Conservation (phyloP, 2,888 invertebrate genomes). For the Chloroclysta siterata region DNA sequence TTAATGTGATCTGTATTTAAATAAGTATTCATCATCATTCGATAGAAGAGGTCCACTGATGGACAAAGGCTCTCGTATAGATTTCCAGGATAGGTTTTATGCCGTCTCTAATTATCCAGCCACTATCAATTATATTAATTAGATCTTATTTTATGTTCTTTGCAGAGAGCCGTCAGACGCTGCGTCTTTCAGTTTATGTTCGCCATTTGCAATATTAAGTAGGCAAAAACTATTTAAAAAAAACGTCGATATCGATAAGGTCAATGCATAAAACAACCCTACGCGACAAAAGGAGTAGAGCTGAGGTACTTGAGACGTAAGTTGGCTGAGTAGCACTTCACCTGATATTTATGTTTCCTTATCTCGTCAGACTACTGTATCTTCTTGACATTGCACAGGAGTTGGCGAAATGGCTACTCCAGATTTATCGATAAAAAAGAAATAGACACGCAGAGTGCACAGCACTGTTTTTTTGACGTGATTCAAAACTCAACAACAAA, state of each 20-base stretch:
- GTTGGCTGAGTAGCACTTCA: slow-evolving; percentile 69
- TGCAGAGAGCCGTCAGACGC: too few species aligned
- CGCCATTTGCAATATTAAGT: too few species aligned
- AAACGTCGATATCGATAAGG: slow-evolving; percentile 42
- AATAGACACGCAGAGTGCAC: background rate
- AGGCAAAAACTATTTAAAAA: too few species aligned
- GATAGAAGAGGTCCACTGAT: too few species aligned
- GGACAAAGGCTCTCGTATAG: too few species aligned
- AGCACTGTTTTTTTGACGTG: slow-evolving; percentile 16
- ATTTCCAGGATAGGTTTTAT: too few species aligned
- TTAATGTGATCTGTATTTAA: too few species aligned
- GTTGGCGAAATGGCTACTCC: slow-evolving; percentile 73
- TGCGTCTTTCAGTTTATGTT: too few species aligned
- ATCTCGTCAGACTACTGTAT: slow-evolving; percentile 55
- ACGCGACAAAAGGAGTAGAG: slow-evolving; percentile 57
- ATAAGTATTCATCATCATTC: too few species aligned
- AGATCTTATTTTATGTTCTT: too few species aligned
- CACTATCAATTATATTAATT: too few species aligned
- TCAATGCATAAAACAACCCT: slow-evolving; percentile 38
- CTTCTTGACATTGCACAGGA: slow-evolving; percentile 70
- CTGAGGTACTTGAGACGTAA: slow-evolving; percentile 52
- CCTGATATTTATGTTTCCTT: slow-evolving; percentile 68
- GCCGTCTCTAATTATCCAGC: too few species aligned
- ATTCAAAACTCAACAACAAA: background rate
- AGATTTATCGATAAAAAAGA: slow-evolving; percentile 41